Base-by-base conservation (phyloP, 1,140 invertebrate species). In the Chelonus insularis region DNA sequence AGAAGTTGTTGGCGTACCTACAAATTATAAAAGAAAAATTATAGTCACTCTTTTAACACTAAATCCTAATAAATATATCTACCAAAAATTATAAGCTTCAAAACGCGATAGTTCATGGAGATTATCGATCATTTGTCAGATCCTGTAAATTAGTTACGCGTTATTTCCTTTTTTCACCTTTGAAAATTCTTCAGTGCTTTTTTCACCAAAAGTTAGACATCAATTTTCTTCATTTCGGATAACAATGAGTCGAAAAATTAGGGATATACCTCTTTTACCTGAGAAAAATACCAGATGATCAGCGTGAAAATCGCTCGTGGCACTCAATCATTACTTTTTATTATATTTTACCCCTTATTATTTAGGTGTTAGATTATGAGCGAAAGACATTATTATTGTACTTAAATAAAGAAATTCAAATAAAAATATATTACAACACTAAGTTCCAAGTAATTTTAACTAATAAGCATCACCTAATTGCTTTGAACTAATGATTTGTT, bases 291-390 rank as follows among this genome's bases (percentile, higher is more conserved):
- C 41, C 58, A 52, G 48, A 36, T 56, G 51, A 62, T 32, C 37
- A 62, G 12, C 60, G 43, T 62, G 60, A 62, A 62, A 62, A 62
- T 62, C 16, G 32, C 51, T 62, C 20, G 60, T 56, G 60, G 60
- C 43, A 62, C 29, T 62, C 47, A 6, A 48, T 56, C 51, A 56
- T 62, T 62, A 62, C n/a, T n/a, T n/a, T n/a, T 45, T 16, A 45
- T 1, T 5, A 8, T 16, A 6, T 45, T 21, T 21, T 18, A 20
- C 43, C 43, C 14, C 4, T 4, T 45, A 20, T 18, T 18, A 18
- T n/a, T n/a, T n/a, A n/a, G n/a, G n/a, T n/a, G n/a, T n/a, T n/a
- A n/a, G n/a, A n/a, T n/a, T n/a, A n/a, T n/a, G n/a, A n/a, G n/a
- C n/a, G n/a, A n/a, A n/a, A n/a, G n/a, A n/a, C n/a, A n/a, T n/a